A percentile compares a stretch with the other conserved stretches of the same genome.
These are phyloP conservation scores for Deilephila elpenor DNA, from an alignment of 2,888 invertebrate species.

Conservation along the genomic window DNA sequence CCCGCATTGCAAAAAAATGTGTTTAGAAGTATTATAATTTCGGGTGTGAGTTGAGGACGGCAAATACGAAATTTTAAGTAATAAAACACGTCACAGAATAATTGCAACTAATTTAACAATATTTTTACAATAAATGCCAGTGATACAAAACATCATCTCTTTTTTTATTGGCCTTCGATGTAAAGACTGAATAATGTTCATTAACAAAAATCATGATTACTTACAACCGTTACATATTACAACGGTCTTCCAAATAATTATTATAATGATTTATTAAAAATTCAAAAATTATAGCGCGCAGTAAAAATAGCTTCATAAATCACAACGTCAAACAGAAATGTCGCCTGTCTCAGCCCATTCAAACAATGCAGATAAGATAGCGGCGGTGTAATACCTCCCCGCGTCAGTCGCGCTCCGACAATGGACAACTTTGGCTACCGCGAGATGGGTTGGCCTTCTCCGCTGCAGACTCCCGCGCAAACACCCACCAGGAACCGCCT, in stretches of 20 bases:
- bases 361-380: constrained; percentile 77
- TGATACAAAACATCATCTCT: no score
- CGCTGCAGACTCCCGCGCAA: constrained; percentile 65
- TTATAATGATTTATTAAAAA: constrained; percentile 21
- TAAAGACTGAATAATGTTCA: no score
- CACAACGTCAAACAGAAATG: constrained; percentile 66
- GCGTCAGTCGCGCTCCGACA: constrained; percentile 63
- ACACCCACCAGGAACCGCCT: constrained; percentile 65
- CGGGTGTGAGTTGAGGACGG: no score
- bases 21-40: no score
- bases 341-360: constrained; percentile 58
- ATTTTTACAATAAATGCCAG: no score
- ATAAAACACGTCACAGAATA: no score
- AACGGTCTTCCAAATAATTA: neutral
- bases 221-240: neutral
- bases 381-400: constrained; percentile 37
- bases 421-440: constrained; percentile 88
- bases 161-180: no score
- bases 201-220: no score
- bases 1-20: no score
- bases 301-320: constrained; percentile 76
- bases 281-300: constrained; percentile 52
- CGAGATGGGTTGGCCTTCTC: constrained; percentile 82
- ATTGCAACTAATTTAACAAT: no score
- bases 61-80: no score